Conservation (phyloP, 2,888 invertebrate species). For the Chalcis sispes region DNA sequence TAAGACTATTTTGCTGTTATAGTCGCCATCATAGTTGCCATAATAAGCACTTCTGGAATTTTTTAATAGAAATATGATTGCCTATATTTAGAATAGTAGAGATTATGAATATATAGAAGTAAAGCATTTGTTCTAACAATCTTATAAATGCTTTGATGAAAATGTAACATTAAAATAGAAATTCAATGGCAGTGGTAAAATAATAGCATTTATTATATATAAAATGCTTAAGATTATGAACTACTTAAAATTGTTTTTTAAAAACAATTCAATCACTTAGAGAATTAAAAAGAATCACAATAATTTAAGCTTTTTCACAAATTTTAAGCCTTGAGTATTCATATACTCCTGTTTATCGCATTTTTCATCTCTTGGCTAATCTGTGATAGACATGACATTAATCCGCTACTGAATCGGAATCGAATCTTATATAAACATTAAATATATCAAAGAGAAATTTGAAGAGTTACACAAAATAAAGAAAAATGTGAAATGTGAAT, state of each 20-base stretch:
- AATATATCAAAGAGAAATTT: conserved; percentile 12
- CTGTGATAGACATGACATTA: conserved; percentile 54
- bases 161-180: conserved; percentile 12
- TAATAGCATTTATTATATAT: conserved; percentile 16
- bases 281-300: conserved; percentile 6
- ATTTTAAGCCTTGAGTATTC: conserved; percentile 41
- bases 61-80: conserved; percentile 30
- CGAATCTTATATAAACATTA: conserved; percentile 30
- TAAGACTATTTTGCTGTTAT: conserved; percentile 48
- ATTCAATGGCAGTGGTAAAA: conserved; percentile 12
- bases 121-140: neutral
- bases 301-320: conserved; percentile 28
- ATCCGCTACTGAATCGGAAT: conserved; percentile 28
- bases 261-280: conserved; percentile 4
- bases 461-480: too few species aligned
- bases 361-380: conserved; percentile 52
- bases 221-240: conserved; percentile 14
- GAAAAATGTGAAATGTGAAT: too few species aligned
- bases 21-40: conserved; percentile 47
- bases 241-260: conserved; percentile 17
- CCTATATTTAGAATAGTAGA: conserved; percentile 19
- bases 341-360: conserved; percentile 30
- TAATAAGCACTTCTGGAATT: conserved; percentile 49
- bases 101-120: conserved; percentile 17
- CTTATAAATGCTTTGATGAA: conserved; percentile 10